Evolutionary conservation across 2,113 vertebrate genomes (phyloP).

Genomic region (Dicentrarchus labrax): DNA sequence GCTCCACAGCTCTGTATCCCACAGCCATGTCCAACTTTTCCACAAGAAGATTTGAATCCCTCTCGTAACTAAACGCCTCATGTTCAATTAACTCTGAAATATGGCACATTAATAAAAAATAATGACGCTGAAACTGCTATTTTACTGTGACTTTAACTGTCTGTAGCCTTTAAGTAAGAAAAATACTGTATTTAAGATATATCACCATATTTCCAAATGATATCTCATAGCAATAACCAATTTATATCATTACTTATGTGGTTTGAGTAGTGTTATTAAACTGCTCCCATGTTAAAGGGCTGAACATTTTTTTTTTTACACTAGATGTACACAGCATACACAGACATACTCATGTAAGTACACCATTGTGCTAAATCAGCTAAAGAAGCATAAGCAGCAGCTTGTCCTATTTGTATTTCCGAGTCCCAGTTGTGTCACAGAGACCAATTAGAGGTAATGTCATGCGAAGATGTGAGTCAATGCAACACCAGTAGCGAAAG

Average conservation of each 20-base stretch:
- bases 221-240: neutral
- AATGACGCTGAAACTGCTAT: too few relatives aligned
- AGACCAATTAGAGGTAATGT: constrained; percentile 54
- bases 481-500: constrained; percentile 36
- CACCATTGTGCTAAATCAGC: constrained; percentile 41
- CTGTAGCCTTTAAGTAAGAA: too few relatives aligned
- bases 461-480: constrained; percentile 32
- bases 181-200: too few relatives aligned
- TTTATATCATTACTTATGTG: neutral
- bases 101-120: too few relatives aligned
- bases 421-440: constrained; percentile 39
- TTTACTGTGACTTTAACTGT: too few relatives aligned
- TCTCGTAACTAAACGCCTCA: neutral
- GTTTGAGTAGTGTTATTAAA: neutral
- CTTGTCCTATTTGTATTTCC: constrained; percentile 38
- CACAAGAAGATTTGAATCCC: neutral
- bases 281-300: neutral
- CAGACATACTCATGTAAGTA: neutral
- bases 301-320: neutral
- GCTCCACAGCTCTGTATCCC: neutral
- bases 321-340: neutral
- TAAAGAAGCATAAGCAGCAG: neutral
- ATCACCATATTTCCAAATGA: neutral
- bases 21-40: too few relatives aligned
- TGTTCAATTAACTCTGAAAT: neutral